Conservation (phyloP, 2,113 vertebrate species). For the Hiodon tergisus region DNA sequence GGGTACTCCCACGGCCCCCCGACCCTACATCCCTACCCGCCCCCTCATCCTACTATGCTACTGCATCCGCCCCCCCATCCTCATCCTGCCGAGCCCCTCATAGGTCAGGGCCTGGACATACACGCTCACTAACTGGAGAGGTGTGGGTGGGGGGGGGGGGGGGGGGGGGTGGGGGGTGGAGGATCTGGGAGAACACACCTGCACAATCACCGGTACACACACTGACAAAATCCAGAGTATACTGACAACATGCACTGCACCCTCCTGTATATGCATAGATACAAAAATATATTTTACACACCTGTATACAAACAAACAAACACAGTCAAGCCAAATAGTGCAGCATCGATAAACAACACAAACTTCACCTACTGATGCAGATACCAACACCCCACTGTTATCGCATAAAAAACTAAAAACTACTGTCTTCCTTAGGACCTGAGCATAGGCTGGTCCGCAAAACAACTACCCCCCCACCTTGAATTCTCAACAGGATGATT, state of each 20-base stretch:
- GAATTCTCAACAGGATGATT: background rate
- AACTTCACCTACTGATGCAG: background rate
- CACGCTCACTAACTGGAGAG: conserved; percentile 63
- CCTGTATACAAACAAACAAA: conserved; percentile 46
- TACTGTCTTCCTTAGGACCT: background rate
- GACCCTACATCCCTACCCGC: conserved; percentile 62
- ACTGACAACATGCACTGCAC: background rate
- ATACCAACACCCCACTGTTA: background rate
- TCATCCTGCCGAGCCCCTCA: conserved; percentile 62
- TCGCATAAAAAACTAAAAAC: too few species aligned
- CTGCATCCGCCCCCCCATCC: conserved; percentile 64
- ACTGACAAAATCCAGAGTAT: background rate
- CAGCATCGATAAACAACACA: conserved; percentile 1
- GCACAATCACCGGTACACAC: background rate
- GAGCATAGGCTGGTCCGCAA: background rate
- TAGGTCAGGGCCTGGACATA: conserved; percentile 67
- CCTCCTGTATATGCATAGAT: background rate
- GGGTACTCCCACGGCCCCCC: conserved; percentile 61
- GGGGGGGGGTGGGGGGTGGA: background rate
- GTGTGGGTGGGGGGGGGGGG: background rate
- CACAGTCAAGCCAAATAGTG: background rate
- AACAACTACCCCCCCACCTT: background rate
- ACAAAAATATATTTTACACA: conserved; percentile 30
- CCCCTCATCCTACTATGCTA: conserved; percentile 63
- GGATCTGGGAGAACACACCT: background rate